Evolutionary conservation across 2,888 invertebrate genomes (phyloP).

Genomic region (Chromoteleia sp.): DNA sequence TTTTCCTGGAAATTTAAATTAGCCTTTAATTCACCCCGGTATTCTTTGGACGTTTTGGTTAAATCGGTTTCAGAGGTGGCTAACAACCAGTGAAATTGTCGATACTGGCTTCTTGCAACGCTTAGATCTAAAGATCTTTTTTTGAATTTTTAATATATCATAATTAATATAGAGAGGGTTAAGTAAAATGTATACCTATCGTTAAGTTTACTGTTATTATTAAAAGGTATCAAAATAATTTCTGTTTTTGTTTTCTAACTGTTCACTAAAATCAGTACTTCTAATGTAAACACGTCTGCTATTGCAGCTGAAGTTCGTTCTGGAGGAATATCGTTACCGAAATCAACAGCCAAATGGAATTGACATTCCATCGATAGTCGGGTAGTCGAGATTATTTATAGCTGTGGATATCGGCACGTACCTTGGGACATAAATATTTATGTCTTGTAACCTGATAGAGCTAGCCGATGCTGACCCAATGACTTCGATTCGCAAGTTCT

Average conservation of each 20-base stretch:
- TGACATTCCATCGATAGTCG: conserved; percentile 13
- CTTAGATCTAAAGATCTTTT: too few relatives aligned
- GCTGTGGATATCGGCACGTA: conserved; percentile 15
- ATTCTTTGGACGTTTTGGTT: too few relatives aligned
- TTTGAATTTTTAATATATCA: too few relatives aligned
- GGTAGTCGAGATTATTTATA: conserved; percentile 33
- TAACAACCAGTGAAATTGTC: too few relatives aligned
- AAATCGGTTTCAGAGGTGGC: too few relatives aligned
- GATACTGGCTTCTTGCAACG: too few relatives aligned
- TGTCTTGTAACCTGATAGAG: conserved; percentile 13
- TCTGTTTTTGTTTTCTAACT: conserved; percentile 3
- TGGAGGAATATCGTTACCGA: conserved; percentile 14
- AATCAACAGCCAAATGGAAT: conserved; percentile 12
- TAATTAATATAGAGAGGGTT: too few relatives aligned
- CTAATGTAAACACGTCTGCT: not conserved
- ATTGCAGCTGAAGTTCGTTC: not conserved
- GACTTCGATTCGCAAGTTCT: conserved; percentile 26
- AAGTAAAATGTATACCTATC: too few relatives aligned
- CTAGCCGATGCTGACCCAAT: conserved; percentile 14
- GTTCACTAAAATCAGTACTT: too few relatives aligned
- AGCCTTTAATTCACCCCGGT: too few relatives aligned
- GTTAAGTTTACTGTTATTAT: too few relatives aligned
- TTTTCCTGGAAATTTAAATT: conserved; percentile 1
- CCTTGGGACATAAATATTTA: conserved; percentile 36
- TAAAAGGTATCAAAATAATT: too few relatives aligned